Evolutionary conservation across 2,113 vertebrate species (phyloP), one percentile per base, ranked within the genome.

Genomic region (Otolemur garnettii): DNA sequence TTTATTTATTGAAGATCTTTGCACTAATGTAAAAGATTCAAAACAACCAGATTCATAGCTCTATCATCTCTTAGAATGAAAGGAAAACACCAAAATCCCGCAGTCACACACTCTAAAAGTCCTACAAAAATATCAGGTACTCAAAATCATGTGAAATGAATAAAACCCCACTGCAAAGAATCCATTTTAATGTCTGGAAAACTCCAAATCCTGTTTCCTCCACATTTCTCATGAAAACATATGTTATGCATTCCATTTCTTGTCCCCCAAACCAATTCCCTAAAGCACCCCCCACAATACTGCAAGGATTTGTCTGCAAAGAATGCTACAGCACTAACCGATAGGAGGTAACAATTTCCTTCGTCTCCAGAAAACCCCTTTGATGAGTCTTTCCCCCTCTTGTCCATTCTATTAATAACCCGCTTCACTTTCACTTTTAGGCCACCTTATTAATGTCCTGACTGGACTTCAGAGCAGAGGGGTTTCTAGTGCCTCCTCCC

Each of bases 271-370:
- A 93, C 42, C 45, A 19, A 94, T 96, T 96, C 82, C n/a, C 74
- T 91, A 68, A 82, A 33, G 8, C 64, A 14, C 0, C 1, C 53
- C 0, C 71, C 50, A 22, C 68, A 18, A 95, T 62, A 59, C 96
- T 97, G 97, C 98, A 97, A 98, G 96, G 93, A 69, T 94, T 88
- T 96, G 90, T 85, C 95, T 93, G 78, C 88, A 81, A 87, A 86
- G 86, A 94, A 93, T 71, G 93, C 97, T 91, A 96, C 91, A 66
- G 53, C 87, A 91, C 19, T 87, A 96, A 97, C 96, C 21, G 86
- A 95, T 22, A 91, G 94, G 11, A 85, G 92, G 71, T 82, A 95
- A 84, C 83, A 95, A 97, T 97, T 96, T 71, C 93, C 74, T 90
- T 50, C 0, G 66, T 97, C 90, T 95, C 92, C 95, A 97, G 91